A percentile compares a stretch with the other conserved stretches of the same genome.
Evolutionary conservation across 2,113 vertebrate genomes (phyloP).

Genomic region (Trichechus manatus): DNA sequence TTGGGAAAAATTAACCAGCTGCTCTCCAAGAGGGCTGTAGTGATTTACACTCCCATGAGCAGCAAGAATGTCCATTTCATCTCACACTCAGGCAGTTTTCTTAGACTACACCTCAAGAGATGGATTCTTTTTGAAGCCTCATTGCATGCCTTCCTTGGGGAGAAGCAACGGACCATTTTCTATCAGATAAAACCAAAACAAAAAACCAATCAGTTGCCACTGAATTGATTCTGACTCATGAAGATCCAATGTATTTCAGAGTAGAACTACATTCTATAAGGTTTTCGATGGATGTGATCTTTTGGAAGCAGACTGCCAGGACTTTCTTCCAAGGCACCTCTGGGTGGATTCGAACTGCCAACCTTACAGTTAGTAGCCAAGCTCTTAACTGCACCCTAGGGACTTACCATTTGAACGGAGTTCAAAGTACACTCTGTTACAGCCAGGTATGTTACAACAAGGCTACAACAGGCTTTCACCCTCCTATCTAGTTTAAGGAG

Average conservation of each 20-base stretch:
- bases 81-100: background rate
- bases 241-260: background rate
- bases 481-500: background rate
- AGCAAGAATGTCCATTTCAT: background rate
- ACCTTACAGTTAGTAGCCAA: background rate
- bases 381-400: background rate
- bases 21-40: background rate
- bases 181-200: background rate
- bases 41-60: background rate
- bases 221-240: background rate
- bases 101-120: background rate
- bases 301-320: background rate
- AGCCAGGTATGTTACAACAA: background rate
- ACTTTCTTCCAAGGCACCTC: background rate
- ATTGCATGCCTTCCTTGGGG: background rate
- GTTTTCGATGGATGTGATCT: background rate
- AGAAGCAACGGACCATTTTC: background rate
- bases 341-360: background rate
- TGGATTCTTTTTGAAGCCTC: background rate
- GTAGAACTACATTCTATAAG: background rate
- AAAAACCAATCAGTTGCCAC: background rate
- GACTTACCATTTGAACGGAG: background rate
- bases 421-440: fast-evolving
- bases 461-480: background rate
- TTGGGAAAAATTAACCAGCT: background rate